Evolutionary conservation across 2,797 vertebrate species (phyloP), one percentile per base, ranked within the genome.

Genomic region (Podargus strigoides): DNA sequence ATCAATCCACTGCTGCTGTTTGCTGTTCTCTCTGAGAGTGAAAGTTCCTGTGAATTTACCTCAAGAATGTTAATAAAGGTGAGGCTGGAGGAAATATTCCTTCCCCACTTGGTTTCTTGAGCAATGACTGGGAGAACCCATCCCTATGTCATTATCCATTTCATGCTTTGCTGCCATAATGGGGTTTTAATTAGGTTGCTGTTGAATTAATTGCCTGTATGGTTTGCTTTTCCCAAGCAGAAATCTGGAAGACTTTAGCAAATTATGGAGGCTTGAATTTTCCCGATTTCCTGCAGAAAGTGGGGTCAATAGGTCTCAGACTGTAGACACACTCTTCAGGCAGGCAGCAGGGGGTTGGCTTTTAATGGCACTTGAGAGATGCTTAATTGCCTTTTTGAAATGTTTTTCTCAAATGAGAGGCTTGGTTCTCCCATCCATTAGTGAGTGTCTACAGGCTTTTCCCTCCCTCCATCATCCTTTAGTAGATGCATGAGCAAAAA

Each of bases 301-400:
- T 97, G 94, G 96, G 98, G 98, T 98, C 98, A 98, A 96, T 93
- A 98, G 98, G 98, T 98, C 97, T 96, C 97, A 98, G 98, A 98
- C 98, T 97, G 97, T 98, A 98, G 98, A 98, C 98, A 97, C 96
- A 95, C 97, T 98, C 96, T 97, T 94, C 91, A 97, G 94, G 97
- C 96, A 96, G 97, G 96, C 98, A 97, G 98, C 97, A 97, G 98
- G 98, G 97, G 97, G 97, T 95, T 96, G 95, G 89, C 97, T 97
- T 94, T 98, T 97, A 97, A 97, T 96, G 97, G 97, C 97, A 97
- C 97, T 98, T 98, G 94, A 97, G 97, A 97, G 96, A 96, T 98
- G 96, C 95, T 97, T 97, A 97, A 98, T 97, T 93, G 96, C 96
- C 86, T 62, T 97, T 97, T 96, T 94, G 96, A 97, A 98, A 97